Evolutionary conservation across 1,140 invertebrate species (phyloP).

Genomic region (Parapsyche elsis): DNA sequence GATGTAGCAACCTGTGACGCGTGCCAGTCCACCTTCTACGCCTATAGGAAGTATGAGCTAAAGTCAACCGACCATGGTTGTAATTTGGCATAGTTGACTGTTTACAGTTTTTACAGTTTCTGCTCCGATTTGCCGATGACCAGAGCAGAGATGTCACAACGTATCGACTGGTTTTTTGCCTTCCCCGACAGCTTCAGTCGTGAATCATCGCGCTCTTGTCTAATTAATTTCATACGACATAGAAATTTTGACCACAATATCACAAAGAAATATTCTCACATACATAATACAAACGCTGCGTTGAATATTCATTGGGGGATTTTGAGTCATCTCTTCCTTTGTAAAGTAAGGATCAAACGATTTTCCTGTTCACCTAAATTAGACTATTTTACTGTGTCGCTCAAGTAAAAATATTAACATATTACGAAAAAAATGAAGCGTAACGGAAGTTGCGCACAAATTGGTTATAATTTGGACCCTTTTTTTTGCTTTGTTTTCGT

Average conservation of each 20-base stretch:
- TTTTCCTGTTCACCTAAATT: constrained; percentile 40
- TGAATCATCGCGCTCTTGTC: too few relatives aligned
- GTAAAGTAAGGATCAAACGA: background rate
- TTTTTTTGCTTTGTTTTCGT: too few relatives aligned
- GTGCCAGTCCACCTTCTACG: background rate
- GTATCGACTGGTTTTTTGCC: too few relatives aligned
- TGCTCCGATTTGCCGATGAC: too few relatives aligned
- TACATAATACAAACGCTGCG: background rate
- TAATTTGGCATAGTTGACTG: background rate
- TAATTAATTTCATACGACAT: too few relatives aligned
- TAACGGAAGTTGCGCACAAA: constrained; percentile 21
- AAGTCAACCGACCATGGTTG: background rate
- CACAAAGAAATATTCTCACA: background rate
- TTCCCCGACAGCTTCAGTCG: too few relatives aligned
- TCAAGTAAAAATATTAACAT: constrained; percentile 7
- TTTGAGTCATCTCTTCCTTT: constrained; percentile 26
- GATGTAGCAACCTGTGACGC: constrained; percentile 6
- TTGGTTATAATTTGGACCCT: too few relatives aligned
- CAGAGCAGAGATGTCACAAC: too few relatives aligned
- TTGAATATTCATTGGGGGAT: background rate
- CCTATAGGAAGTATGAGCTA: background rate
- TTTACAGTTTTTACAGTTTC: too few relatives aligned
- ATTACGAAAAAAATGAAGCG: background rate
- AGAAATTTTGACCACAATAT: background rate
- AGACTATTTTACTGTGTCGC: constrained; percentile 13